Base-by-base conservation (phyloP, 1,140 invertebrate species). In the Ceratoteleas bidentatus region DNA sequence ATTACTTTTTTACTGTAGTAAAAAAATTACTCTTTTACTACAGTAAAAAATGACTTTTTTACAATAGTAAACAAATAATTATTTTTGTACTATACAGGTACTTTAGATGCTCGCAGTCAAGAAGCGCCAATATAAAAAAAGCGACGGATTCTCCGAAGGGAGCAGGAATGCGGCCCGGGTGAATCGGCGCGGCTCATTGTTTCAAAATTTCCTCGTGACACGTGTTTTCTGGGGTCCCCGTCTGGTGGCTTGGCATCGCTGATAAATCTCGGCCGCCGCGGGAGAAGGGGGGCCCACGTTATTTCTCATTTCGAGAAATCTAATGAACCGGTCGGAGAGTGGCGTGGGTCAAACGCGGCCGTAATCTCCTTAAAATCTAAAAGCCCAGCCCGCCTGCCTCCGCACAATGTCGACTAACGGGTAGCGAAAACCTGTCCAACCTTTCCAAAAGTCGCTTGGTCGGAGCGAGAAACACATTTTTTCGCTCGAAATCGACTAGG, bases 301-400 rank as follows among this genome's bases (percentile, higher is more conserved):
- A 85, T 87, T 87, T 86, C 83, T 86, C 75, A 64, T 85, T 84
- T 82, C 64, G 52, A 81, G 66, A 84, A 68, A 87, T 87, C 82
- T 88, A 88, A 90, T 87, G 87, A 89, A 88, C 88, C 83, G 85
- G 85, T 89, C 82, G 83, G 72, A 80, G 52, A 58, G 24, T 24
- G 76, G 77, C 82, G 75, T 83, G 78, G 86, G 83, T 87, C 85
- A 86, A 88, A 84, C 86, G 81, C 82, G 77, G 76, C 61, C 78
- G 81, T 87, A 89, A 89, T 89, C 87, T 84, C 61, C 84, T 86
- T 85, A 85, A 88, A 87, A 90, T 90, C 87, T 86, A 85, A 86
- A 82, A 88, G 84, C 75, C 70, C 69, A 83, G 77, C 50, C 73
- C 73, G 73, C 73, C 68, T 81, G 78, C 83, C 83, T 78, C 79